A percentile compares a stretch with the other conserved stretches of the same genome.
Conservation (phyloP, 2,113 vertebrate species). For the Motacilla alba region DNA sequence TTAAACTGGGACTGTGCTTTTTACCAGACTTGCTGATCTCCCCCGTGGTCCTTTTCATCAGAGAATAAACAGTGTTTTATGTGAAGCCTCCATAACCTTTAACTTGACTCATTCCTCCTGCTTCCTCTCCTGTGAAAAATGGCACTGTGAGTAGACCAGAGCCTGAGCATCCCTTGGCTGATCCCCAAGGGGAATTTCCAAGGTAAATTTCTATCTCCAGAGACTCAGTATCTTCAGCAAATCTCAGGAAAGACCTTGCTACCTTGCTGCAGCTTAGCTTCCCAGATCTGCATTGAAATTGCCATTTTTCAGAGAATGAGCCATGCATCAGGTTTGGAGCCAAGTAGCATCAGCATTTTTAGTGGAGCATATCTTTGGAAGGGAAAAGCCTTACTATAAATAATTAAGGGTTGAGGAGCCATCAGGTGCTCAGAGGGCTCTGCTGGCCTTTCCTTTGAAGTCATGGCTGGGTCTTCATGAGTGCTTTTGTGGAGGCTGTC, state of each 20-base stretch:
- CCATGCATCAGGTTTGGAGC: background rate
- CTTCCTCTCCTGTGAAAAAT: background rate
- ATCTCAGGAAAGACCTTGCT: background rate
- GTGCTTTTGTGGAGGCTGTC: background rate
- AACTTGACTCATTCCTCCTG: background rate
- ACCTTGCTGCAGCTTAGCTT: background rate
- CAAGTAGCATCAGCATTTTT: constrained; percentile 18
- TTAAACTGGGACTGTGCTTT: background rate
- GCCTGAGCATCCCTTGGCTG: background rate
- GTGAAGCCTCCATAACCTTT: background rate
- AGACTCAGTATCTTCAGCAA: background rate
- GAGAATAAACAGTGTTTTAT: background rate
- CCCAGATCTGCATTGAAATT: background rate
- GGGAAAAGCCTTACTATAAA: background rate
- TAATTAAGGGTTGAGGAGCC: background rate
- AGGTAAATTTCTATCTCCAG: background rate
- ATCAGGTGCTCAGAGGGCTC: background rate
- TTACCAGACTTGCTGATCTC: background rate
- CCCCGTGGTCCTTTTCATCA: background rate
- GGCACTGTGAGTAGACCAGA: background rate
- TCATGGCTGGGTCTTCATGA: background rate
- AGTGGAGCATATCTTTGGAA: background rate
- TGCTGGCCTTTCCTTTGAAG: background rate
- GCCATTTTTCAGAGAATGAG: background rate
- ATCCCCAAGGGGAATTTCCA: background rate